Base-by-base conservation (phyloP, 2,113 vertebrate species). In the Osmerus eperlanus region DNA sequence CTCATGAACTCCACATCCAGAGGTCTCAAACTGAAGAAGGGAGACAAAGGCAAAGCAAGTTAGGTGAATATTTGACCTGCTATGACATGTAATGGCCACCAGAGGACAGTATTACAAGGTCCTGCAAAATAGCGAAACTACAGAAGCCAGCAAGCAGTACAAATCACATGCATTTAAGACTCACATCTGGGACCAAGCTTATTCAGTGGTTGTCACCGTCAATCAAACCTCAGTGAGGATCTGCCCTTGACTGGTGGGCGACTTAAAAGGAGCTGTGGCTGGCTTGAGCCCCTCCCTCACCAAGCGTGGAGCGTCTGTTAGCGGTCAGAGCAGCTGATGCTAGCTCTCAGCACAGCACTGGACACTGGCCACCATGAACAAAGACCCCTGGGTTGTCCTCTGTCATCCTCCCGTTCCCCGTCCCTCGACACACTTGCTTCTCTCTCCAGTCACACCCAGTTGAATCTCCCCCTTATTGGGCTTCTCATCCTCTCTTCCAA, bases 1-100 rank as follows among this genome's bases (percentile, higher is more conserved):
- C 96, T 95, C 97, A 99, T 99, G 86, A 99, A 99, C 86, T 98
- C 97, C 3, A 99, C 96, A 84, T 99, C 97, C 23, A 99, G 80
- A n/a, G 96, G 96, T 71, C 97, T 90, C 55, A 99, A 94, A 77
- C 97, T 98, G 86, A 2, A 14, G 74, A 3, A 29, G 70, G 54
- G 56, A 16, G 9, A 55, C 53, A 25, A 29, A 16, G 66, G 32
- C 59, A 72, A 1, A 55, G 16, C 54, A n/a, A 1, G 25, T 59
- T 29, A 8, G 6, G 36, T 5, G 11, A 8, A 28, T 13, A 53
- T 54, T 28, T 28, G 21, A 54, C 32, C 16, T n/a, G 16, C 18
- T 47, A 47, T 47, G 41, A 60, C 19, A 60, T 11, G 41, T 11
- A 5, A 47, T 47, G 41, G 41, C 41, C 41, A 85, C 52, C 72